Conservation (phyloP, 37 sponge, comb jelly and placozoan species). For the Spongia lamella region DNA sequence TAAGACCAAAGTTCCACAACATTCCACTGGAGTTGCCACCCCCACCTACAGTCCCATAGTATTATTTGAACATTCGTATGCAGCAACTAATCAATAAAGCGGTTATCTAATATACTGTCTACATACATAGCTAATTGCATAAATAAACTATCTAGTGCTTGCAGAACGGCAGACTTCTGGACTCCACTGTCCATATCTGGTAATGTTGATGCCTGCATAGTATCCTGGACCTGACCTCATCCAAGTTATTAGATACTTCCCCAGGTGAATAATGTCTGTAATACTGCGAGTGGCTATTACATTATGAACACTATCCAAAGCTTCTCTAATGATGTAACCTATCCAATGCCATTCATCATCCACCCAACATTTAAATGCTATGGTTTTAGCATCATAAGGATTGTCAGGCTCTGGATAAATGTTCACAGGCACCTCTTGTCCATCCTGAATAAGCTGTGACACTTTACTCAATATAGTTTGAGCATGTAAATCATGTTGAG, state of each 20-base stretch:
- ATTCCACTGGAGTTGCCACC: too few species aligned
- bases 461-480: neutral
- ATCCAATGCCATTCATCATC: conserved; percentile 40
- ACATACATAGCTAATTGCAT: too few species aligned
- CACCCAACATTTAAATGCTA: conserved; percentile 18
- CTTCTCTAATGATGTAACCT: conserved; percentile 31
- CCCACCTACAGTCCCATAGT: too few species aligned
- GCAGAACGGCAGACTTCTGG: neutral
- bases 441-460: neutral
- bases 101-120: too few species aligned
- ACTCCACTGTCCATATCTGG: conserved; percentile 22
- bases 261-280: conserved; percentile 8
- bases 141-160: conserved; percentile 20
- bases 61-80: too few species aligned
- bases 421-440: conserved; percentile 3
- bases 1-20: too few species aligned
- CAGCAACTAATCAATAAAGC: too few species aligned
- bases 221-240: conserved; percentile 25
- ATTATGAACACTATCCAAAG: conserved; percentile 21
- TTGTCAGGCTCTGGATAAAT: conserved; percentile 29
- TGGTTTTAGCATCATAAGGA: conserved; percentile 23
- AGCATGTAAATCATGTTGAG: neutral
- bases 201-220: conserved; percentile 26
- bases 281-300: neutral
- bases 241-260: conserved; percentile 14